phyloP scores from a whole-genome alignment of 2,797 vertebrate genomes.

The Eulemur mongoz region DNA sequence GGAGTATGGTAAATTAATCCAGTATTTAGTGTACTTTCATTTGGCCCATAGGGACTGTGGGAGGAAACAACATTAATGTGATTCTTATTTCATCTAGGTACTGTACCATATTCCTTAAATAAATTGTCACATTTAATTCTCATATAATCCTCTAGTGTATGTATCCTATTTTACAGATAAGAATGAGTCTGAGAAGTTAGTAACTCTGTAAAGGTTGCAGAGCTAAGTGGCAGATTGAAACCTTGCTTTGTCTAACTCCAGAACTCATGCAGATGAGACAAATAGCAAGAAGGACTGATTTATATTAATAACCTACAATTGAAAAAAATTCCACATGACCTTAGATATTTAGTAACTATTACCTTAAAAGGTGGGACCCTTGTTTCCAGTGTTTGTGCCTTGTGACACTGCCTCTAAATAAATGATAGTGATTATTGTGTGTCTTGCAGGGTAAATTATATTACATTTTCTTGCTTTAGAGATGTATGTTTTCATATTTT shows the following conservation, averaged over 20 bases:
- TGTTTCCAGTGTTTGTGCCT: neutral
- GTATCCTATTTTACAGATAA: conserved; percentile 42
- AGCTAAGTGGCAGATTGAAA: conserved; percentile 12
- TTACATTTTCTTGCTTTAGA: conserved; percentile 46
- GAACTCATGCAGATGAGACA: neutral
- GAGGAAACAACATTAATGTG: neutral
- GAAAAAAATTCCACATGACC: neutral
- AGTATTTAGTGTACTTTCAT: conserved; percentile 53
- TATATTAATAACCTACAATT: neutral
- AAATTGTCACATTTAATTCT: conserved; percentile 35
- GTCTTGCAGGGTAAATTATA: neutral
- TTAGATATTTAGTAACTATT: conserved; percentile 48
- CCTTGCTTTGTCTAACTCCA: conserved; percentile 27
- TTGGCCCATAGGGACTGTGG: neutral
- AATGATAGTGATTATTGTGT: conserved; percentile 38
- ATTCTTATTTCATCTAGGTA: conserved; percentile 38
- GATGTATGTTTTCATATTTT: conserved; percentile 22
- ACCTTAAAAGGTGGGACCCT: neutral
- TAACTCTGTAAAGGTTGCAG: neutral
- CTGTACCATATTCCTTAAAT: conserved; percentile 9
- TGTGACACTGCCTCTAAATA: conserved; percentile 6
- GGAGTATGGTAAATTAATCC: neutral
- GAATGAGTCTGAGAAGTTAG: conserved; percentile 37
- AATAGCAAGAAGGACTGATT: neutral
- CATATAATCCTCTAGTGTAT: neutral